These are phyloP conservation scores for Minunthozetes semirufus DNA, from an alignment of 2,888 invertebrate genomes.

Conservation along the genomic window DNA sequence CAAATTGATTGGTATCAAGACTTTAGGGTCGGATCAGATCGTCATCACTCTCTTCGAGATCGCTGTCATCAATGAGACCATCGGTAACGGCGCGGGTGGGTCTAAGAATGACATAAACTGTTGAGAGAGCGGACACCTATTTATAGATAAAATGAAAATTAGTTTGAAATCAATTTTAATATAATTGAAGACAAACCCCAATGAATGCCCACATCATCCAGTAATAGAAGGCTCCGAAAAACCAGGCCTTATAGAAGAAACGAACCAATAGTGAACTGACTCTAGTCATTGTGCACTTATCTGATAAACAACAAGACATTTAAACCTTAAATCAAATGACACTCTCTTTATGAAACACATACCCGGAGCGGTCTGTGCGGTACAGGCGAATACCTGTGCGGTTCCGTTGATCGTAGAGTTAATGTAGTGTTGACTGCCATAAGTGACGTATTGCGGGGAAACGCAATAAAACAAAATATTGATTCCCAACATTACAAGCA, in stretches of 20 bases:
- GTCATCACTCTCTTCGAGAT: slow-evolving; percentile 41
- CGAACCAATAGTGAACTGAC: slow-evolving; percentile 47
- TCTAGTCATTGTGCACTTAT: slow-evolving; percentile 49
- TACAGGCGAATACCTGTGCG: background rate
- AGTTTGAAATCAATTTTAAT: background rate
- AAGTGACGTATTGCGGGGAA: slow-evolving; percentile 50
- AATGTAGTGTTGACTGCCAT: slow-evolving; percentile 49
- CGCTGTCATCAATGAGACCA: slow-evolving; percentile 41
- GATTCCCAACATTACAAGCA: slow-evolving; percentile 49
- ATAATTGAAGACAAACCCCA: slow-evolving; percentile 40
- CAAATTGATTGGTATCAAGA: background rate
- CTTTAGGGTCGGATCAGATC: slow-evolving; percentile 15
- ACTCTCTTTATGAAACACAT: background rate
- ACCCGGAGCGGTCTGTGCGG: background rate
- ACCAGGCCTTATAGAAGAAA: slow-evolving; percentile 52
- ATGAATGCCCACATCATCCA: slow-evolving; percentile 50
- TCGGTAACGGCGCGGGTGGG: slow-evolving; percentile 38
- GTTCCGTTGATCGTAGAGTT: background rate
- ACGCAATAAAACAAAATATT: slow-evolving; percentile 50
- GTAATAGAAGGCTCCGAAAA: slow-evolving; percentile 51
- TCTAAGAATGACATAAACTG: slow-evolving; percentile 38
- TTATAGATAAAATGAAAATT: background rate
- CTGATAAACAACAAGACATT: slow-evolving; percentile 42
- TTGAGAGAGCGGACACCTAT: slow-evolving; percentile 38
- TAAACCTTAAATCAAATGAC: background rate